Conservation (phyloP, 2,113 vertebrate genomes). For the Hypomesus transpacificus region DNA sequence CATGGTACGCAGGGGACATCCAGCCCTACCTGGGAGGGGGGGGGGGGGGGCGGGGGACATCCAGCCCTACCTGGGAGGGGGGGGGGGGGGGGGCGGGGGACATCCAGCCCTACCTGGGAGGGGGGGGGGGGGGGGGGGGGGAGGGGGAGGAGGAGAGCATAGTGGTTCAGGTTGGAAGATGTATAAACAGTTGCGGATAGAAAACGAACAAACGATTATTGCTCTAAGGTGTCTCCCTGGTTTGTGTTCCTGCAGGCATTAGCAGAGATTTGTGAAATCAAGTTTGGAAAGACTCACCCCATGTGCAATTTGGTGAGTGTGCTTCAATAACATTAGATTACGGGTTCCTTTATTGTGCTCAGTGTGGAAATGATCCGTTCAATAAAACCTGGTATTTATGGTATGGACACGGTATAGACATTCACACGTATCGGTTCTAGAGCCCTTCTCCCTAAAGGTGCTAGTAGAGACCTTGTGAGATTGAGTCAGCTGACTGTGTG, state of each 20-base stretch:
- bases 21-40: no score
- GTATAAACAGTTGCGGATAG: no score
- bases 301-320: conserved; percentile 92
- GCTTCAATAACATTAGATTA: not conserved
- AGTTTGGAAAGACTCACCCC: conserved; percentile 95
- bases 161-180: no score
- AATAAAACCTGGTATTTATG: not conserved
- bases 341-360: not conserved
- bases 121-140: not conserved
- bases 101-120: not conserved
- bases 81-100: not conserved
- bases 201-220: not conserved
- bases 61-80: no score
- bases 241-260: conserved; percentile 79
- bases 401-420: no score
- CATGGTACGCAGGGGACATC: conserved; percentile 76
- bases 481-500: no score
- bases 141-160: not conserved
- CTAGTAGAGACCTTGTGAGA: no score
- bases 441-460: no score
- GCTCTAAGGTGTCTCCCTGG: conserved; percentile 35
- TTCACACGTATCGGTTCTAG: no score
- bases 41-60: no score
- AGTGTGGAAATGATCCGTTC: not conserved
- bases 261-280: conserved; percentile 97